A percentile compares a stretch with the other conserved stretches of the same genome.
Conservation (phyloP, 2,888 invertebrate genomes). For the Lasioglossum leucozonium region DNA sequence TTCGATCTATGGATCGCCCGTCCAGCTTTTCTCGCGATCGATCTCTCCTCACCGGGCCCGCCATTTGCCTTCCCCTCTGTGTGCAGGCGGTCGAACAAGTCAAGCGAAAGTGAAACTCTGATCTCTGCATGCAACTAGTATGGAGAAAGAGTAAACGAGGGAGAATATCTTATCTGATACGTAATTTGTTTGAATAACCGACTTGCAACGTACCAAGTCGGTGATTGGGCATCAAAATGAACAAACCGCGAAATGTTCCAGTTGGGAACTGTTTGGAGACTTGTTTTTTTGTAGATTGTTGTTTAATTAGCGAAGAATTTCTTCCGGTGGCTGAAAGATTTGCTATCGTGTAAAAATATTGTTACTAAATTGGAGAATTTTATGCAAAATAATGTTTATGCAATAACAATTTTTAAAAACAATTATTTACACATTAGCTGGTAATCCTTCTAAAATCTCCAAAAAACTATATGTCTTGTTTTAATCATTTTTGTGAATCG, state of each 20-base stretch:
- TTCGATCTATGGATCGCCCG: not conserved
- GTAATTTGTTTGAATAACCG: conserved; percentile 36
- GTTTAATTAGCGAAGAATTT: not conserved
- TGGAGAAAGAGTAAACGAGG: not conserved
- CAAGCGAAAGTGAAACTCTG: conserved; percentile 80
- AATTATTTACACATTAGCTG: too few relatives aligned
- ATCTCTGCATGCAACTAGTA: conserved; percentile 64
- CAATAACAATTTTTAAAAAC: too few relatives aligned
- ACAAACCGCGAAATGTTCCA: not conserved
- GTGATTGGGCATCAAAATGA: not conserved
- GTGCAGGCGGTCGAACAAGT: conserved; percentile 52
- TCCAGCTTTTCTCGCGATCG: not conserved
- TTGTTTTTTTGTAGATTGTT: not conserved
- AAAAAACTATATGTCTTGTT: not conserved
- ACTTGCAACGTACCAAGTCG: not conserved
- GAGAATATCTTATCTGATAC: conserved; percentile 32
- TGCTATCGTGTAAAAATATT: too few relatives aligned
- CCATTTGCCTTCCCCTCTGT: conserved; percentile 46
- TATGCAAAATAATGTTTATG: too few relatives aligned
- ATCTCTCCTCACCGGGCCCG: not conserved
- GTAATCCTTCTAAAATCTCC: too few relatives aligned
- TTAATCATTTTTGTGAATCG: too few relatives aligned
- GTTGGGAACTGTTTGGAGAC: not conserved
- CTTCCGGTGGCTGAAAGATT: not conserved
- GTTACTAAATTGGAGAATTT: too few relatives aligned